Base-by-base conservation (phyloP, 1,140 invertebrate species). In the Colletes latitarsis region DNA sequence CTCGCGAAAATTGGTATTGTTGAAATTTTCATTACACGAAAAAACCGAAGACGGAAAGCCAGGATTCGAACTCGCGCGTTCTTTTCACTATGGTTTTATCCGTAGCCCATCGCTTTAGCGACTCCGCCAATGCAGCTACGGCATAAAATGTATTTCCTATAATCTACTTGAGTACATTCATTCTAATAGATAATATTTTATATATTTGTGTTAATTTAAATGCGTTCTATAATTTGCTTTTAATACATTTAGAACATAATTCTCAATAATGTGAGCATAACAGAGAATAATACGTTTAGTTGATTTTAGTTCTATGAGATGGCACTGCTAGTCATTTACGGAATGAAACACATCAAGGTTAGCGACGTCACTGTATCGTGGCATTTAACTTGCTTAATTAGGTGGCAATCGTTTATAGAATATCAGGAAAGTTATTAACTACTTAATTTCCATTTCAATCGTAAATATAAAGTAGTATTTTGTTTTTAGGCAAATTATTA, bases 131-230 rank as follows among this genome's bases (percentile, higher is more conserved):
- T 4, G 9, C 10, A 55, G 5, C 15, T 0, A 3, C 6, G 0
- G 0, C 3, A 3, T 0, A 0, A 15, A 15, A 0, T 0, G 0
- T 6, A 9, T 15, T 69, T 0, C 43, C 0, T 39, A 49, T 0
- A 0, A 21, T 6, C 30, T 15, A 43, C 43, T 15, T 4, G 2
- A 0, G 6, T 39, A 12, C 4, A 14, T 8, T 55, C 2, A 52
- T 6, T 9, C n/a, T 43, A 10, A 19, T 6, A 55, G 3, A 12
- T 3, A 57, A 43, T 57, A 10, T 17, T 43, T 6, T 19, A 14
- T 15, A 43, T 21, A 43, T 69, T 19, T 39, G 6, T 69, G 14
- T 53, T 39, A 3, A 57, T 68, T n/a, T 67, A 30, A 0, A 0
- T 0, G 0, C n/a, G 21, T 41, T 64, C 41, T 30, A 4, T 10